Evolutionary conservation across 92 coral and sea anemone genomes (phyloP).

Genomic region (Galaxea fascicularis): DNA sequence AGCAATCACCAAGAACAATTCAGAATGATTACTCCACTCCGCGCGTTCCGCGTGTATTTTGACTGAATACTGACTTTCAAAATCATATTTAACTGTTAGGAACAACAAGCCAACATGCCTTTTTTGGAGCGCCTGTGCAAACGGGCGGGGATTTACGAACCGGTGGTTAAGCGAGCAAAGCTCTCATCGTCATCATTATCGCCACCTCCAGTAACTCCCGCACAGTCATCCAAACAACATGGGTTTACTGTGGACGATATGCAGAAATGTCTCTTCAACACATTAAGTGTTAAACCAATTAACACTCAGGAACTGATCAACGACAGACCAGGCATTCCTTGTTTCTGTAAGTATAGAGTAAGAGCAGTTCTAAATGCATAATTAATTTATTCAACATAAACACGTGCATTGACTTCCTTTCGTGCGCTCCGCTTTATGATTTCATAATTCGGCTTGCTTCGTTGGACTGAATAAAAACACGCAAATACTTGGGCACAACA

Average conservation of each 20-base stretch:
- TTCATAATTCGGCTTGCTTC: neutral
- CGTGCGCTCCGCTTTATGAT: neutral
- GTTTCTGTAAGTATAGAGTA: constrained; percentile 37
- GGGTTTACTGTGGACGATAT: constrained; percentile 15
- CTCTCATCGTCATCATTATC: neutral
- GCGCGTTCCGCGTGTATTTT: neutral
- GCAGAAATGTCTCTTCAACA: constrained; percentile 37
- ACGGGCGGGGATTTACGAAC: neutral
- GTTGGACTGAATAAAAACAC: neutral
- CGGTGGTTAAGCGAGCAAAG: constrained; percentile 21
- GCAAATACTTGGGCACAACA: neutral
- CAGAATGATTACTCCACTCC: no score
- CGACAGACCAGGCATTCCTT: constrained; percentile 2
- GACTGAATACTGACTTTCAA: neutral
- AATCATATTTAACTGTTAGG: neutral
- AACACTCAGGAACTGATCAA: neutral
- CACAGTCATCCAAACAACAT: neutral
- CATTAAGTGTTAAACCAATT: constrained; percentile 7
- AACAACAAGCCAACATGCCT: neutral
- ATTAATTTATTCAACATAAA: neutral
- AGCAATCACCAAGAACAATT: no score
- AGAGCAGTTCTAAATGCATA: neutral
- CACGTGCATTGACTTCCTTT: neutral
- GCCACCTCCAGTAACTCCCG: neutral
- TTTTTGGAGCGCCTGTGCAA: neutral